Evolutionary conservation across 2,888 invertebrate genomes (phyloP).

Genomic region (Ommatoiulus sabulosus): DNA sequence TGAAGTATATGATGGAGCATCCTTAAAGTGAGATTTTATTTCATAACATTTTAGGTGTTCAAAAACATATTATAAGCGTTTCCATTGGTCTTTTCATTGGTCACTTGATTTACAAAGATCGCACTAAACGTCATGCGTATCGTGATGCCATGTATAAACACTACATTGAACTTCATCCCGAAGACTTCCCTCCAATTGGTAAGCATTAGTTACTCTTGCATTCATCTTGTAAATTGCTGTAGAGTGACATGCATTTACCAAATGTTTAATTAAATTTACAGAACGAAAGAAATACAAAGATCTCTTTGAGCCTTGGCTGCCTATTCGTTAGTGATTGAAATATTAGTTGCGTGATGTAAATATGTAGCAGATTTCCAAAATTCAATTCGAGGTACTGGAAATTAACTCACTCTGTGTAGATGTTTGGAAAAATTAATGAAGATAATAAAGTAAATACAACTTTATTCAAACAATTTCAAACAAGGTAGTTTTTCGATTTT

Average conservation of each 20-base stretch:
- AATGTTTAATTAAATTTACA: constrained; percentile 22
- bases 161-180: constrained; percentile 80
- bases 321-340: constrained; percentile 31
- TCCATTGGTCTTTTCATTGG: constrained; percentile 67
- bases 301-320: constrained; percentile 49
- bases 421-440: neutral
- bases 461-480: neutral
- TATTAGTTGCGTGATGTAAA: neutral
- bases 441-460: neutral
- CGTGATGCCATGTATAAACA: constrained; percentile 79
- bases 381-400: neutral
- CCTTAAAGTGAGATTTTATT: neutral
- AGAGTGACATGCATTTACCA: neutral
- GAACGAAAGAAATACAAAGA: constrained; percentile 52
- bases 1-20: too few species aligned
- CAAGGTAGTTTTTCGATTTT: neutral
- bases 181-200: constrained; percentile 78
- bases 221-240: neutral
- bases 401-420: neutral
- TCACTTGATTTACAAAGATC: constrained; percentile 70
- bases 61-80: constrained; percentile 69
- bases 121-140: constrained; percentile 74
- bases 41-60: constrained; percentile 69
- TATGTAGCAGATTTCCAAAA: neutral
- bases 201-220: constrained; percentile 60